Conservation (phyloP, 2,113 vertebrate genomes). For the Ciconia boyciana region DNA sequence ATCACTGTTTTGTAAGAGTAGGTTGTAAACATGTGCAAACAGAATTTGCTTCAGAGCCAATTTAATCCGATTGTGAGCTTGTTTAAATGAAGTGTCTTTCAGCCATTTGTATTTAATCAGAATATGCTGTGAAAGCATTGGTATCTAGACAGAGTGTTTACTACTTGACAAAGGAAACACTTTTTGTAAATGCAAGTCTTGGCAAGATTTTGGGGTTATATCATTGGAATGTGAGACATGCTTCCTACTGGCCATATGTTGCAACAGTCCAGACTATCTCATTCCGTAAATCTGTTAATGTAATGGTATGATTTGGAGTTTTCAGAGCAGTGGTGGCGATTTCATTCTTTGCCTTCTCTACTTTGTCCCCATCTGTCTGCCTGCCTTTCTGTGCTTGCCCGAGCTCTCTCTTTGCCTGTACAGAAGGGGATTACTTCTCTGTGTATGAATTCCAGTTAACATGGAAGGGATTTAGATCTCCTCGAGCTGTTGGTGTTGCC, state of each 20-base stretch:
- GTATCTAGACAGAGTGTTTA: constrained; percentile 28
- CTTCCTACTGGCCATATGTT: constrained; percentile 26
- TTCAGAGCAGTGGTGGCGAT: neutral
- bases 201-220: constrained; percentile 19
- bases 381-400: neutral
- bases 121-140: constrained; percentile 5
- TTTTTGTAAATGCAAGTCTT: constrained; percentile 23
- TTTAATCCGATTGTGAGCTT: constrained; percentile 10
- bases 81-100: constrained; percentile 46
- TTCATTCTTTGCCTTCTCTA: neutral
- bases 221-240: constrained; percentile 29
- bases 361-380: neutral
- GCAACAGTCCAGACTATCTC: neutral
- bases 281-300: neutral
- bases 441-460: neutral
- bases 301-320: neutral
- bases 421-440: neutral
- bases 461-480: neutral
- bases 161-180: constrained; percentile 23
- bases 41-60: constrained; percentile 24
- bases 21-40: neutral
- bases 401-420: neutral
- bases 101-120: constrained; percentile 38
- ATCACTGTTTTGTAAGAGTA: neutral
- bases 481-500: neutral